phyloP scores from a whole-genome alignment of 2,113 vertebrate species.

The Dryoscopus gambensis region DNA sequence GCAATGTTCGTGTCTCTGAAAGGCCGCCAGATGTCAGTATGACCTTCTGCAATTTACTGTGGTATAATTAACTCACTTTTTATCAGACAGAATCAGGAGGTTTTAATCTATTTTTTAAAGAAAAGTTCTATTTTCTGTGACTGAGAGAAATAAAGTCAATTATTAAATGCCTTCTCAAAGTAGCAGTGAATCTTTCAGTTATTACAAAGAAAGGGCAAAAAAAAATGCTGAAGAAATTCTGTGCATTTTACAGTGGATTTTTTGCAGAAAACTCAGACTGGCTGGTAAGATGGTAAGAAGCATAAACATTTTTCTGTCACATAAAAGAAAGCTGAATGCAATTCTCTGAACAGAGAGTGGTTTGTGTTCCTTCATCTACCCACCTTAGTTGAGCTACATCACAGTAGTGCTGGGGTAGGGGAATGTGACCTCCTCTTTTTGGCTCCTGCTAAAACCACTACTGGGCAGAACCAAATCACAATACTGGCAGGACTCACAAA shows the following conservation, averaged over 20 bases:
- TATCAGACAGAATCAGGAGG: not conserved
- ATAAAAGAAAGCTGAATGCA: not conserved
- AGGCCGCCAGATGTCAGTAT: conserved; percentile 37
- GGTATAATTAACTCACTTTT: not conserved
- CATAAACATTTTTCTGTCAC: not conserved
- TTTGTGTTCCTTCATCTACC: not conserved
- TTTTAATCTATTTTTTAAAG: not conserved
- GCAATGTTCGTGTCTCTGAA: not conserved
- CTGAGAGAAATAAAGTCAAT: not conserved
- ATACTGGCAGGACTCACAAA: not conserved
- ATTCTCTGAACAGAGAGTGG: not conserved
- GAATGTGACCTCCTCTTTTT: not conserved
- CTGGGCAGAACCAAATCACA: not conserved
- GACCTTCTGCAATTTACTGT: not conserved
- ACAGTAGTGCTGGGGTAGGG: not conserved
- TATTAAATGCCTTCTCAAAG: not conserved
- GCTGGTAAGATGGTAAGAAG: not conserved
- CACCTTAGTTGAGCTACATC: not conserved
- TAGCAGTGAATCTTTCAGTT: not conserved
- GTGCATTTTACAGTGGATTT: not conserved
- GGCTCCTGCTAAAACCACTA: not conserved
- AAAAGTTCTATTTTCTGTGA: not conserved
- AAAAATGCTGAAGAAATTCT: not conserved
- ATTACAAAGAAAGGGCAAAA: not conserved
- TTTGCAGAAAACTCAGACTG: not conserved